A percentile compares a stretch with the other conserved stretches of the same genome.
phyloP scores from a whole-genome alignment of 2,113 vertebrate species.

The Neolamprologus devosi region DNA sequence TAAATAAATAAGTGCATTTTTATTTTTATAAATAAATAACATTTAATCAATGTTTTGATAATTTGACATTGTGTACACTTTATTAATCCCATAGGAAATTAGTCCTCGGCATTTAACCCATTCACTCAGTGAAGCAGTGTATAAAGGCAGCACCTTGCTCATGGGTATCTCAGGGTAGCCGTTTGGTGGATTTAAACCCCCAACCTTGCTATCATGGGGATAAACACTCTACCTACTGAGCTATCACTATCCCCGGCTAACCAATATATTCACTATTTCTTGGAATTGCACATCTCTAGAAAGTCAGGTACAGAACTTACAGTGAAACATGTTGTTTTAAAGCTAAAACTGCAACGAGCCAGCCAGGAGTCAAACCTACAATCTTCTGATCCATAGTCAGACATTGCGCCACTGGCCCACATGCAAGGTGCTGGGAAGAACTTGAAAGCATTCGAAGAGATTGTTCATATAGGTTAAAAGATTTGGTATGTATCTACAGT shows the following conservation, averaged over 20 bases:
- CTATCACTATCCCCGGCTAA: background rate
- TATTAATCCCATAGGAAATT: background rate
- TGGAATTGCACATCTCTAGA: fast-evolving
- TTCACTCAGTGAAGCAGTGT: background rate
- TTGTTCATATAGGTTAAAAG: background rate
- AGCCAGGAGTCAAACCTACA: constrained; percentile 77
- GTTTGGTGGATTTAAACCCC: background rate
- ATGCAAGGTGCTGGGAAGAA: background rate
- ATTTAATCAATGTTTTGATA: background rate
- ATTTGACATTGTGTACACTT: background rate
- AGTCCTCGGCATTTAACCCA: background rate
- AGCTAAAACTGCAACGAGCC: constrained; percentile 1
- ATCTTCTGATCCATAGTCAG: constrained; percentile 88
- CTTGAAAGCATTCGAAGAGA: background rate
- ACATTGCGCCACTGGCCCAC: constrained; percentile 60
- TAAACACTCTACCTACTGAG: background rate
- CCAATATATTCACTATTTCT: background rate
- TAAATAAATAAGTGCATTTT: background rate
- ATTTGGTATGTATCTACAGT: background rate
- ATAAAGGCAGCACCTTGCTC: background rate
- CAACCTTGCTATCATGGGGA: background rate
- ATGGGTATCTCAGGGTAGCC: background rate
- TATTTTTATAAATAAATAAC: background rate
- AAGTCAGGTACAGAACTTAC: background rate
- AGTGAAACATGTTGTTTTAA: background rate